Percentiles rank a stretch among this genome's conserved stretches.
These are phyloP conservation scores for Ridgeia piscesae DNA, from an alignment of 1,140 invertebrate genomes.

Conservation along the genomic window DNA sequence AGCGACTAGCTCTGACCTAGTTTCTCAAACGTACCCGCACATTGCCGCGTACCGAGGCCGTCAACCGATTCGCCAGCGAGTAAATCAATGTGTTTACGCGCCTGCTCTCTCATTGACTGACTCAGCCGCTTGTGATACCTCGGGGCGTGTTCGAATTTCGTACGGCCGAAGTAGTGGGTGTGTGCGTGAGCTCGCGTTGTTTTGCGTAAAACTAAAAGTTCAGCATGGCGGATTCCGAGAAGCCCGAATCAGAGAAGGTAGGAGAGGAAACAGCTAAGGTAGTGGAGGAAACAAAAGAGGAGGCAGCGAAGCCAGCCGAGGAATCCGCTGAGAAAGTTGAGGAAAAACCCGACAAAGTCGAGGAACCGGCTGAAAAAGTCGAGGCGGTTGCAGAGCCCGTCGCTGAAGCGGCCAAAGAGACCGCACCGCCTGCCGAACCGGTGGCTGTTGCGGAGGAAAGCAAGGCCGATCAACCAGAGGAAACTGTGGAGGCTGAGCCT, in stretches of 20 bases:
- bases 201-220: background rate
- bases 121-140: background rate
- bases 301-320: background rate
- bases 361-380: background rate
- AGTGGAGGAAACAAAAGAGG: background rate
- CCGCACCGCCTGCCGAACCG: background rate
- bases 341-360: background rate
- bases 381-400: background rate
- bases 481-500: background rate
- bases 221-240: background rate
- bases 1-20: background rate
- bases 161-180: background rate
- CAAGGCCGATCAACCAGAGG: background rate
- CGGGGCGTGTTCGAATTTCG: background rate
- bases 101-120: background rate
- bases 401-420: background rate
- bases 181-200: background rate
- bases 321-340: background rate
- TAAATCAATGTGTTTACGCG: constrained; percentile 5
- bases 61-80: background rate
- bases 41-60: background rate
- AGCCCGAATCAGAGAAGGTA: background rate
- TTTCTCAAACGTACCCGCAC: background rate
- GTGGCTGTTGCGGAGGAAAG: background rate
- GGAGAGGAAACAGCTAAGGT: background rate